Base-by-base conservation (phyloP, 30 jellyfish, hydroid and myxozoan genomes). In the Catostylus mosaicus region DNA sequence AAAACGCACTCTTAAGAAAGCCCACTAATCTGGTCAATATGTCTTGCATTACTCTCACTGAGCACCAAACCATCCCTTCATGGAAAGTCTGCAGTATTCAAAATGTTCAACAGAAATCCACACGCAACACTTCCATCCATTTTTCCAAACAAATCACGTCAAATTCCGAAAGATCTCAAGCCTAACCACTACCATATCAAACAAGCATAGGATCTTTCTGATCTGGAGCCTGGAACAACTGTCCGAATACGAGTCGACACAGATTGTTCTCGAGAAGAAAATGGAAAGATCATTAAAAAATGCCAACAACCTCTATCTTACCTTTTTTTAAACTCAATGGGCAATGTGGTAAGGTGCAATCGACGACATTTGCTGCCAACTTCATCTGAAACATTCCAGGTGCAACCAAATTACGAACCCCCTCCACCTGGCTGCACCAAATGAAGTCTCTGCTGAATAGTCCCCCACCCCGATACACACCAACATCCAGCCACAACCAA, bases 331-430 rank as follows among this genome's bases (percentile, higher is more conserved):
- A 80, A 80, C 46, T 80, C 91, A 29, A 80, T 38, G 77, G 84
- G 91, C 75, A 80, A 67, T 51, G 67, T 54, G 3, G 67, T 80
- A 45, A 65, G 91, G 24, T 75, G 83, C 82, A 80, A 80, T 51
- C 72, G 84, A 47, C 83, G 84, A 46, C 83, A 80, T 66, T 80
- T 80, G 75, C 33, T 64, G 68, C 91, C 83, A 64, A 45, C 89
- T 0, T 9, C 60, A 0, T 14, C 73, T 32, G 73, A 32, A 61
- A 23, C 73, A 20, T 61, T 61, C 26, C 37, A 61, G 24, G 73
- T 61, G 8, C 73, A 61, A 61, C 43, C 73, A 61, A 61, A 61
- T 0, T 61, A 12, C 24, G 73, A 61, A 35, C 73, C 20, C 43
- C 73, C 24, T 29, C 73, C 12, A 35, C 6, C 67, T 76, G 65